Evolutionary conservation across 2,797 vertebrate species (phyloP), one percentile per base, ranked within the genome.

Genomic region (Pseudopleuronectes americanus): DNA sequence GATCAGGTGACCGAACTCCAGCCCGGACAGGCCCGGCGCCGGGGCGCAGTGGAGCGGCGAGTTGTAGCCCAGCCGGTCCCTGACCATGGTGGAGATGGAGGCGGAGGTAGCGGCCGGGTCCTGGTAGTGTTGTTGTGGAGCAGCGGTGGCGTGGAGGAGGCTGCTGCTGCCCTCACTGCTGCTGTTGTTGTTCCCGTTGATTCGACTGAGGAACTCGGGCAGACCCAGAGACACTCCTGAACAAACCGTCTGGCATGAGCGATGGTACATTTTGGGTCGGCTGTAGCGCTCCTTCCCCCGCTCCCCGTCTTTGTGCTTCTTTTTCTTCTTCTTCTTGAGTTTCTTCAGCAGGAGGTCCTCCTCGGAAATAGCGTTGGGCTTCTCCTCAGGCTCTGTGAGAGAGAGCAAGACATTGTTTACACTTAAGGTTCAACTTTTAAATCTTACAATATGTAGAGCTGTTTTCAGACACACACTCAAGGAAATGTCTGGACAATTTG

Each of bases 301-400:
- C 79, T 99, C 97, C 83, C 97, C 96, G 62, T 99, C 97, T 97
- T 99, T 99, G 95, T 99, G 98, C 95, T 99, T 99, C 97, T 99
- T 99, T 97, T 99, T 99, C 96, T 99, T 99, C 95, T 99, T 99
- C 95, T 99, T 99, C 94, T 99, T 99, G 31, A 98, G 95, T 83
- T 99, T 99, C 93, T 97, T 99, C 88, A 98, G 94, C 85, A 97
- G 95, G 71, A 99, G 93, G 79, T 93, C 92, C 45, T 99, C 97
- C 84, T 98, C 96, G 0, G 94, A 91, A 79, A 90, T 95, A 55
- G 91, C 91, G 92, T 96, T 96, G 88, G 94, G 93, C 84, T 96
- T 98, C 90, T 98, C 96, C 81, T 95, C 95, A 21, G 94, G 94
- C 85, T 94, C 97, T 98, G 87, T 53, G 8, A 49, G 8, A 49